Evolutionary conservation across 2,113 vertebrate genomes (phyloP).

Genomic region (Paradisaea rubra): DNA sequence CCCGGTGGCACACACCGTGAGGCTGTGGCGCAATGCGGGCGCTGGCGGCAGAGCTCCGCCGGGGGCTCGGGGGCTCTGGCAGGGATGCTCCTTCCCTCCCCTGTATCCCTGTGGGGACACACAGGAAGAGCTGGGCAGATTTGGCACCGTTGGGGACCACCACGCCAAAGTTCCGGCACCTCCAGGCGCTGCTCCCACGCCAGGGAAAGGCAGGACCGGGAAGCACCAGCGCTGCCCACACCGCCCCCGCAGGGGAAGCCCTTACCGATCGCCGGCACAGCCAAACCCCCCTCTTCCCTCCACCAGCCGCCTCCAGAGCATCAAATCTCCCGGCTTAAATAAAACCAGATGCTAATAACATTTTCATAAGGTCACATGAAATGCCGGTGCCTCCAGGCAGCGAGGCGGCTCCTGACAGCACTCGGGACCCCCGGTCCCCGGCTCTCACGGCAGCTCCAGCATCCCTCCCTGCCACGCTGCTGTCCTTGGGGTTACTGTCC

Average conservation of each 20-base stretch:
- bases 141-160: neutral
- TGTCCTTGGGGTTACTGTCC: neutral
- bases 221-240: neutral
- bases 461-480: neutral
- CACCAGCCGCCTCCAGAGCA: neutral
- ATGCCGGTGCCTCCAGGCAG: neutral
- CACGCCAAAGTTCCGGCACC: accelerated
- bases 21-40: neutral
- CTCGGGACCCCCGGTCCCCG: neutral
- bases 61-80: neutral
- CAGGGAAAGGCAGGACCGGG: neutral
- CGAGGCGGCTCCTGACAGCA: neutral
- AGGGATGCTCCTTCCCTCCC: neutral
- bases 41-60: neutral
- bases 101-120: neutral
- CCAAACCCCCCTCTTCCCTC: neutral
- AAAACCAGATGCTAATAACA: constrained; percentile 52
- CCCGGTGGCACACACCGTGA: neutral
- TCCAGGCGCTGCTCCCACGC: neutral
- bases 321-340: constrained; percentile 22
- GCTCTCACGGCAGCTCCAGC: neutral
- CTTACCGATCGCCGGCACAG: neutral
- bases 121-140: neutral
- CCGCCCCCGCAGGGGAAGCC: neutral
- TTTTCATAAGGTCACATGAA: constrained; percentile 35